phyloP scores from a whole-genome alignment of 2,797 vertebrate species.

The Esox lucius region DNA sequence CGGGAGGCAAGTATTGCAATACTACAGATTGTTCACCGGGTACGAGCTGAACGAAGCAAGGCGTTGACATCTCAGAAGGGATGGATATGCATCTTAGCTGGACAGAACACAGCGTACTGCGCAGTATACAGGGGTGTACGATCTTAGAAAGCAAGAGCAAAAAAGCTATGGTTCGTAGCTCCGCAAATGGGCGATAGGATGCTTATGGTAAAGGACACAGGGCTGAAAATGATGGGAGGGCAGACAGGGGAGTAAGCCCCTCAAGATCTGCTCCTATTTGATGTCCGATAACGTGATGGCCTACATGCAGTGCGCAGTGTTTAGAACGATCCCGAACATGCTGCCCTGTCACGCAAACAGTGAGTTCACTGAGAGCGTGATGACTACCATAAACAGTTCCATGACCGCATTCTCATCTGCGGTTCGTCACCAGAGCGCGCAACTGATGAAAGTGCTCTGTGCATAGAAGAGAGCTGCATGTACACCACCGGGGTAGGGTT shows the following conservation, averaged over 20 bases:
- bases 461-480: too few species aligned
- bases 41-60: background rate
- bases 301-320: background rate
- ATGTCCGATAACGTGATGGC: background rate
- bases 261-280: background rate
- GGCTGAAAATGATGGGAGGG: too few species aligned
- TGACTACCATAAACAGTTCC: background rate
- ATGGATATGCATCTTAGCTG: too few species aligned
- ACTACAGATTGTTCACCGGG: background rate
- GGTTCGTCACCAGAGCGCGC: too few species aligned
- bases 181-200: too few species aligned
- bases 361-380: background rate
- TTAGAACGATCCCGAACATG: background rate
- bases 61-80: background rate
- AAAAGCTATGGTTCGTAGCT: too few species aligned
- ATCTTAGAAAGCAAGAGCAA: too few species aligned
- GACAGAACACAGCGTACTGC: background rate
- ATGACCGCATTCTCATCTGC: background rate
- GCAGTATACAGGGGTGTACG: too few species aligned
- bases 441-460: too few species aligned
- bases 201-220: too few species aligned
- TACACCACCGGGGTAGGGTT: too few species aligned
- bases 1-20: too few species aligned
- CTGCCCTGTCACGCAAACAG: conserved; percentile 1
- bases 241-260: background rate